Percentiles rank a stretch among this genome's conserved stretches.
phyloP scores from a whole-genome alignment of 2,113 vertebrate genomes.

The Engraulis encrasicolus region DNA sequence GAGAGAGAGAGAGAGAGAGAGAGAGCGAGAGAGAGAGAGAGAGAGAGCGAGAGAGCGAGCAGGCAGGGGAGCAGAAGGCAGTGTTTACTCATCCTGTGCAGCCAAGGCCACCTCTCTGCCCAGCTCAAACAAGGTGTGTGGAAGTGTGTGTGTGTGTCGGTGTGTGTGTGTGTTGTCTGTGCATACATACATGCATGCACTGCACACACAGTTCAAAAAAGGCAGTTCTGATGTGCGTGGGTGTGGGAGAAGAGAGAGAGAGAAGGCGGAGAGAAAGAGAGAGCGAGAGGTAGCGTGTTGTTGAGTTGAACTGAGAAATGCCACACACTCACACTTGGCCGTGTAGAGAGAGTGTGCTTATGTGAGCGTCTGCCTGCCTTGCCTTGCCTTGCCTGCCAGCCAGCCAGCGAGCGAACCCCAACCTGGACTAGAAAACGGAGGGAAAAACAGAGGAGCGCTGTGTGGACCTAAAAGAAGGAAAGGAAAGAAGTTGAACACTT shows the following conservation, averaged over 20 bases:
- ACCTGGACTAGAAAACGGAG: slow-evolving; percentile 38
- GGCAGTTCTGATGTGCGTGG: slow-evolving; percentile 11
- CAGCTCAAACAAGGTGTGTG: slow-evolving; percentile 58
- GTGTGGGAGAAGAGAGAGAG: slow-evolving; percentile 28
- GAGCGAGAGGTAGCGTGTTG: no score
- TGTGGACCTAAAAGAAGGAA: slow-evolving; percentile 54
- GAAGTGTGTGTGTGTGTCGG: slow-evolving; percentile 13
- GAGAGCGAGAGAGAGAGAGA: no score
- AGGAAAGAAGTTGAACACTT: neutral
- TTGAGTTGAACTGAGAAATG: neutral
- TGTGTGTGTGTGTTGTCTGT: slow-evolving; percentile 2
- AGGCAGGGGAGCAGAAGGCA: slow-evolving; percentile 64
- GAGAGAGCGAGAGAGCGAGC: no score
- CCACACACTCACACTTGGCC: neutral
- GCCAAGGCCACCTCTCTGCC: slow-evolving; percentile 60
- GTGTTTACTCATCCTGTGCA: slow-evolving; percentile 76
- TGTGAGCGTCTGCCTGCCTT: slow-evolving; percentile 24
- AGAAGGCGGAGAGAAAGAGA: no score
- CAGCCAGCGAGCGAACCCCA: slow-evolving; percentile 49
- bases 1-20: no score
- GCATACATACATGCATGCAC: neutral
- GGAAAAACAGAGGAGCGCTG: slow-evolving; percentile 52
- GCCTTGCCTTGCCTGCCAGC: slow-evolving; percentile 1
- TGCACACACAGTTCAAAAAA: slow-evolving; percentile 11
- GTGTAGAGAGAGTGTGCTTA: slow-evolving; percentile 54